phyloP scores from a whole-genome alignment of 1,140 invertebrate genomes.

The Hypsibius dujardini region DNA sequence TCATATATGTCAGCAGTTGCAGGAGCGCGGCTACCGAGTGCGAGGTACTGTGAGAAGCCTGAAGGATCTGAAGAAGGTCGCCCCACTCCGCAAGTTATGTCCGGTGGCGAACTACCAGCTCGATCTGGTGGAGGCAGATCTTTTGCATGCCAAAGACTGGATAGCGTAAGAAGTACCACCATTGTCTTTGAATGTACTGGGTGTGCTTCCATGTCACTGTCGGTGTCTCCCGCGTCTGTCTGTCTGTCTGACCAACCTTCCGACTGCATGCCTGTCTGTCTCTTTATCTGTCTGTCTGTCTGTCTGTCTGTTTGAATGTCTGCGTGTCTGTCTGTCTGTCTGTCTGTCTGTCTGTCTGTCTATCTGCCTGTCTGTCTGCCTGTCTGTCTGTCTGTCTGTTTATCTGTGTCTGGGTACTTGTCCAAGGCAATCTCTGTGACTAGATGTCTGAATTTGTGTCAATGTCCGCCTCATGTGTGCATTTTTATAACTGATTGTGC shows the following conservation, averaged over 20 bases:
- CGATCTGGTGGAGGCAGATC: constrained; percentile 37
- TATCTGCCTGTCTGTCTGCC: too few species aligned
- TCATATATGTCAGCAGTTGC: constrained; percentile 32
- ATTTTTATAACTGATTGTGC: too few species aligned
- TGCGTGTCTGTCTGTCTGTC: too few species aligned
- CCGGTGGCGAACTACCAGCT: constrained; percentile 34
- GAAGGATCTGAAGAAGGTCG: constrained; percentile 29
- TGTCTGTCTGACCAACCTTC: too few species aligned
- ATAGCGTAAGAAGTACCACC: constrained; percentile 26
- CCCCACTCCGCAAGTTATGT: constrained; percentile 30
- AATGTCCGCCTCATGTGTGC: too few species aligned
- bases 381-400: too few species aligned
- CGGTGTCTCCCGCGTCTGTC: not conserved
- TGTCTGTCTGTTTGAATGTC: too few species aligned
- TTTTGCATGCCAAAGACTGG: constrained; percentile 32
- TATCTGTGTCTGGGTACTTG: too few species aligned
- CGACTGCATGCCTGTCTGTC: too few species aligned
- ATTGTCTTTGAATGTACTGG: not conserved
- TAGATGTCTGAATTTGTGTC: not conserved
- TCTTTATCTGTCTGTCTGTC: too few species aligned
- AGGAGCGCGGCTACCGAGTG: constrained; percentile 30
- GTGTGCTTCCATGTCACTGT: not conserved
- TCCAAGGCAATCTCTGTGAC: not conserved
- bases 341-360: too few species aligned
- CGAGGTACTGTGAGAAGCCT: constrained; percentile 31